Conservation (phyloP, 1,140 invertebrate species). For the Papilio polytes region DNA sequence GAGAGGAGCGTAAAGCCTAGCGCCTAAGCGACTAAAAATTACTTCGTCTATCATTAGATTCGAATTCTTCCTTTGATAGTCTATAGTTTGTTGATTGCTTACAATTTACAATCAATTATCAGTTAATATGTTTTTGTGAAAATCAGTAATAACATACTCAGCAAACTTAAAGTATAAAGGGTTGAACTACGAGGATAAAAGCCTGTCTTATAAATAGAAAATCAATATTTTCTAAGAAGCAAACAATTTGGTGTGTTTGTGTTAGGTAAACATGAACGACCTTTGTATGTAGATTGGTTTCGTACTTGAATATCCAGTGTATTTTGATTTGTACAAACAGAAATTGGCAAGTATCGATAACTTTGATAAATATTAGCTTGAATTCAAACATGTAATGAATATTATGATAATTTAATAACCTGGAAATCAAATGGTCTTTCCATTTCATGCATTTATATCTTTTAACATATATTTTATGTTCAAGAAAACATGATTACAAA, state of each 20-base stretch:
- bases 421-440: neutral
- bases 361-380: neutral
- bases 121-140: neutral
- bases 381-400: neutral
- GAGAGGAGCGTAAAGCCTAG: too few species aligned
- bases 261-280: conserved; percentile 4
- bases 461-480: too few species aligned
- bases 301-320: neutral
- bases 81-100: too few species aligned
- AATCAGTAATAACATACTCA: neutral
- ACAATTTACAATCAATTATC: too few species aligned
- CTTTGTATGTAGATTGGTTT: conserved; percentile 5
- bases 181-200: neutral
- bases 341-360: conserved; percentile 1
- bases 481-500: neutral
- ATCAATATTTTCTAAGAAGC: conserved; percentile 1
- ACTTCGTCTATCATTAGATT: too few species aligned
- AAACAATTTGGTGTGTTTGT: neutral
- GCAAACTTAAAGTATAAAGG: neutral
- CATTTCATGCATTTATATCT: neutral
- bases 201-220: neutral
- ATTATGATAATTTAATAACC: neutral
- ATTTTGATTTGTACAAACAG: conserved; percentile 14
- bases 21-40: too few species aligned
- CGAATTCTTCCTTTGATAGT: too few species aligned